Base-by-base conservation (phyloP, 2,113 vertebrate species). In the Lophotis ruficrista region DNA sequence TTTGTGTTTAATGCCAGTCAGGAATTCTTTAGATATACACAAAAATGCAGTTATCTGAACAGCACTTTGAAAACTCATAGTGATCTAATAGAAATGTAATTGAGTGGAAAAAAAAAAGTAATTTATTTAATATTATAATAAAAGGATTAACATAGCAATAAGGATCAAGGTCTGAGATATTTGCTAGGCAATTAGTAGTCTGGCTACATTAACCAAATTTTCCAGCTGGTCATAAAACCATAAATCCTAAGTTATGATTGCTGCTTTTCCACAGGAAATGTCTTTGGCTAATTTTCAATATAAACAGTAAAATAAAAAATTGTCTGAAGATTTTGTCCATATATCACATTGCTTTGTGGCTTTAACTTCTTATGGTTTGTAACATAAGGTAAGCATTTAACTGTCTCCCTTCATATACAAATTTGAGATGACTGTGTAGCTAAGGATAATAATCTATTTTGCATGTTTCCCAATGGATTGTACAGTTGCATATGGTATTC, bases 111-210 rank as follows among this genome's bases (percentile, higher is more conserved):
- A 68, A 45, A 25, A 41, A 14, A 33, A 57, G 33, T 57, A 73
- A 82, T 61, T 51, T 19, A 68, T 91, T 90, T 62, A 81, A 50
- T 86, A 30, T 72, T 81, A 68, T 27, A 89, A 30, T 47, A 53
- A 90, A 96, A 90, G 23, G 9, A 94, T 94, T 94, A 73, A 25
- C 24, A 65, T 43, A 66, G 78, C n/a, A 85, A 83, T 71, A 87
- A 71, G 35, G 38, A 86, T 41, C 47, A 78, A 69, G 25, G 56
- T 86, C 62, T 91, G 91, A 92, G 82, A 54, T n/a, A 93, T 77
- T 71, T 88, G 50, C 47, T 82, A 62, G 56, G 25, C 22, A 79
- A 82, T 94, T 89, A 91, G 58, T 51, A 91, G 51, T 48, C 69
- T 92, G 62, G 30, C 31, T 85, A 66, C 30, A 83, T 76, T 62